These are phyloP conservation scores for Onychomys leucogaster DNA, from an alignment of 2,797 vertebrate genomes.

Conservation along the genomic window DNA sequence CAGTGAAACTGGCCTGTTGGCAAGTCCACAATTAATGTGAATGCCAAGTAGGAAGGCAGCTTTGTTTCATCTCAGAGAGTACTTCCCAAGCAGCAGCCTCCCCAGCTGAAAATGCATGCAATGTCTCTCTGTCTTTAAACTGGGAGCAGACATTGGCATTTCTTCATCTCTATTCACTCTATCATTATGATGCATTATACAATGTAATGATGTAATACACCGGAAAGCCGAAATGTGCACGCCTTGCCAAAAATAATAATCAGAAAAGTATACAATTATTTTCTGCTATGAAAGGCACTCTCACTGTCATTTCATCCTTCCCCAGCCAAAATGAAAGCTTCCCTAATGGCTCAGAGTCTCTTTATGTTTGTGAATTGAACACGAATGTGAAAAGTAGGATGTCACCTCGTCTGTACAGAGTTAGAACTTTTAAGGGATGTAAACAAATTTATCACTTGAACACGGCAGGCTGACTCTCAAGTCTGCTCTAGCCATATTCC, in stretches of 20 bases:
- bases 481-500: slow-evolving; percentile 68
- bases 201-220: slow-evolving; percentile 91
- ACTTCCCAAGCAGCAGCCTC: slow-evolving; percentile 87
- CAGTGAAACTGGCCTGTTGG: slow-evolving; percentile 88
- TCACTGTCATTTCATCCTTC: slow-evolving; percentile 87
- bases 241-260: slow-evolving; percentile 92
- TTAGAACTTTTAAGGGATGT: slow-evolving; percentile 87
- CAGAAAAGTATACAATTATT: slow-evolving; percentile 91
- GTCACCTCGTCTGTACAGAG: slow-evolving; percentile 82
- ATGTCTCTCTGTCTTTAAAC: slow-evolving; percentile 87
- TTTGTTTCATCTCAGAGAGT: slow-evolving; percentile 90
- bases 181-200: slow-evolving; percentile 92
- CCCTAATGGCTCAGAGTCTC: slow-evolving; percentile 87
- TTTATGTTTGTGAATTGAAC: slow-evolving; percentile 87
- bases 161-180: slow-evolving; percentile 90
- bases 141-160: slow-evolving; percentile 89
- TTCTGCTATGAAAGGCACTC: slow-evolving; percentile 90
- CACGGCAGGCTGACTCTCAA: slow-evolving; percentile 56
- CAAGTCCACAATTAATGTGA: slow-evolving; percentile 90
- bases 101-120: slow-evolving; percentile 88
- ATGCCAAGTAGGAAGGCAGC: slow-evolving; percentile 89
- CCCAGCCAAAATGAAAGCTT: slow-evolving; percentile 88
- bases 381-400: slow-evolving; percentile 77
- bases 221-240: slow-evolving; percentile 86
- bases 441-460: slow-evolving; percentile 86